Evolutionary conservation across 2,888 invertebrate genomes (phyloP).

Genomic region (Amorpha juglandis): DNA sequence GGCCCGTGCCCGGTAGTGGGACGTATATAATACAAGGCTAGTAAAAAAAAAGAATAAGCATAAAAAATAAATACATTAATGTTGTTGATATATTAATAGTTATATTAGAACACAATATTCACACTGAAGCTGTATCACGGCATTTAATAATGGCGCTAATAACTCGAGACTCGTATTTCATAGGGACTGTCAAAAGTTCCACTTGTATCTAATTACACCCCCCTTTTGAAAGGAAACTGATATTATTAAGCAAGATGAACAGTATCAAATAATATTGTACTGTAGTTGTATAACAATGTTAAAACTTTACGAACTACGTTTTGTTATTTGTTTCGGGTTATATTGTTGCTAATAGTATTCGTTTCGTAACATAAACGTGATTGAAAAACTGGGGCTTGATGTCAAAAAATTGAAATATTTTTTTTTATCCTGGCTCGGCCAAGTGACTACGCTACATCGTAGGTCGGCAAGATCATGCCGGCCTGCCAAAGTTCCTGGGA

Average conservation of each 20-base stretch:
- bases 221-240: constrained; percentile 23
- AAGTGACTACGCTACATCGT: too few relatives aligned
- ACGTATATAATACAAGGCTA: too few relatives aligned
- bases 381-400: too few relatives aligned
- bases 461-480: too few relatives aligned
- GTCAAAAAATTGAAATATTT: too few relatives aligned
- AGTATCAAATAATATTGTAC: constrained; percentile 22
- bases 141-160: constrained; percentile 14
- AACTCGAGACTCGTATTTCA: constrained; percentile 12
- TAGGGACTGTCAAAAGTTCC: constrained; percentile 23
- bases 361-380: too few relatives aligned
- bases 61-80: too few relatives aligned
- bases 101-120: neutral
- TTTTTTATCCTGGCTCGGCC: too few relatives aligned
- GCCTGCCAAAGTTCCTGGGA: too few relatives aligned
- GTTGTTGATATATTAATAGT: neutral
- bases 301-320: constrained; percentile 16
- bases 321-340: neutral
- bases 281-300: constrained; percentile 7
- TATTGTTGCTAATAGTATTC: too few relatives aligned
- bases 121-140: constrained; percentile 14
- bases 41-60: too few relatives aligned
- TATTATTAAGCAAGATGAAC: constrained; percentile 23
- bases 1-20: too few relatives aligned
- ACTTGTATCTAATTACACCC: constrained; percentile 24